Percentiles rank a stretch among this genome's conserved stretches.
These are phyloP conservation scores for Aurelia sp. DNA, from an alignment of 30 jellyfish, hydroid and myxozoan genomes.

Conservation along the genomic window DNA sequence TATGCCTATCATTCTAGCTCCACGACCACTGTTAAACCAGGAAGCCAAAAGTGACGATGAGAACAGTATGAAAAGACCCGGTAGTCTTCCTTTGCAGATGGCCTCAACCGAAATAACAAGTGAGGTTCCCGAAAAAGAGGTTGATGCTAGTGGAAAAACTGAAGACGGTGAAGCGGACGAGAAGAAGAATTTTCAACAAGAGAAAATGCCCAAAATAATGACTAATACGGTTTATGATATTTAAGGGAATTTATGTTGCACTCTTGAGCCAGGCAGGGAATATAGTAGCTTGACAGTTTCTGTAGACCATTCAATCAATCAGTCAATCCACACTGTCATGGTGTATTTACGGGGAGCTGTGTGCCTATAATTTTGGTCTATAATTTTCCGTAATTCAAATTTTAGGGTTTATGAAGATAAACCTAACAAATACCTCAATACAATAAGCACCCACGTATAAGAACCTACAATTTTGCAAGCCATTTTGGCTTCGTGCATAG, in stretches of 20 bases:
- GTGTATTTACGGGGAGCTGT: too few relatives aligned
- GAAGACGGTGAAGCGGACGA: slow-evolving; percentile 19
- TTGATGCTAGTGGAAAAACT: background rate
- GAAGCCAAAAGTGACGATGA: slow-evolving; percentile 16
- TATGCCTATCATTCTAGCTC: slow-evolving; percentile 76
- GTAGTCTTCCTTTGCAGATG: slow-evolving; percentile 38
- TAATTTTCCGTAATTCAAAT: too few relatives aligned
- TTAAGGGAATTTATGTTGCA: background rate
- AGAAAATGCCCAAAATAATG: slow-evolving; percentile 62
- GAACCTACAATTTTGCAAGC: too few relatives aligned
- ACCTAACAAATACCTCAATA: too few relatives aligned
- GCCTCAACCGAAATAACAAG: slow-evolving; percentile 53
- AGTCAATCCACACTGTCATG: too few relatives aligned
- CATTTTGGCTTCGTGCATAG: too few relatives aligned
- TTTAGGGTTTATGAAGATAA: too few relatives aligned
- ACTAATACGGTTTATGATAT: slow-evolving; percentile 70
- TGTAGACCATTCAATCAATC: too few relatives aligned
- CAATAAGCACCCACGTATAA: too few relatives aligned
- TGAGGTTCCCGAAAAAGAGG: slow-evolving; percentile 43
- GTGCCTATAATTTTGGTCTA: too few relatives aligned
- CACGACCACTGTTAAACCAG: slow-evolving; percentile 35
- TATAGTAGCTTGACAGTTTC: too few relatives aligned
- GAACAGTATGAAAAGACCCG: slow-evolving; percentile 13
- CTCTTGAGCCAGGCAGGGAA: too few relatives aligned
- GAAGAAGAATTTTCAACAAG: background rate